Base-by-base conservation (phyloP, 1,140 invertebrate genomes). In the Dreissena polymorpha region DNA sequence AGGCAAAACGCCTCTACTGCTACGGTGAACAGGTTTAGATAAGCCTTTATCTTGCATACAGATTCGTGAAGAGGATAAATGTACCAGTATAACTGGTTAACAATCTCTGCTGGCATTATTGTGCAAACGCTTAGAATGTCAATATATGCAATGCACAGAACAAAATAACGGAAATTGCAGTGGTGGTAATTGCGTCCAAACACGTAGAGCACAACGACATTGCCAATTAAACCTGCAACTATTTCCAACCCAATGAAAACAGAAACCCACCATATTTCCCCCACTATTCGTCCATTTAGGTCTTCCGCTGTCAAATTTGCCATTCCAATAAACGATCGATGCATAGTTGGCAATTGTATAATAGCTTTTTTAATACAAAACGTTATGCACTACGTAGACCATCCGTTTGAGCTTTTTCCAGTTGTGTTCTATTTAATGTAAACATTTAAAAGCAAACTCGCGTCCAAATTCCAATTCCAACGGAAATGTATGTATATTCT, bases 41-140 rank as follows among this genome's bases (percentile, higher is more conserved):
- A 84, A 49, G 83, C 23, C 25, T 86, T 65, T 1, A 86, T 50
- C 65, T 89, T 86, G 60, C 88, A 89, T n/a, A 86, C 27, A 39
- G 39, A 39, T 25, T 50, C 51, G 10, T 60, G 64, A 0, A 29
- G 27, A 10, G 83, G 85, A 79, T 87, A 89, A 0, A 85, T 87
- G 84, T 86, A 89, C 84, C 87, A 88, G 74, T 77, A 80, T n/a
- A 50, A 71, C 69, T 87, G 85, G 67, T 83, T 86, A 0, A 88
- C 63, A n/a, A 88, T 83, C 63, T 89, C 88, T 12, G 78, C 85
- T 39, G 88, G 88, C 21, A 89, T 87, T 23, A 81, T 82, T 0
- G 87, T 80, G 21, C 75, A 69, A 60, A 82, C 85, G 71, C 85
- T 85, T 14, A 84, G 29, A 0, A 87, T 70, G 67, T 89, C 88